Conservation (phyloP, 2,113 vertebrate species). For the Gorsachius goisagi region DNA sequence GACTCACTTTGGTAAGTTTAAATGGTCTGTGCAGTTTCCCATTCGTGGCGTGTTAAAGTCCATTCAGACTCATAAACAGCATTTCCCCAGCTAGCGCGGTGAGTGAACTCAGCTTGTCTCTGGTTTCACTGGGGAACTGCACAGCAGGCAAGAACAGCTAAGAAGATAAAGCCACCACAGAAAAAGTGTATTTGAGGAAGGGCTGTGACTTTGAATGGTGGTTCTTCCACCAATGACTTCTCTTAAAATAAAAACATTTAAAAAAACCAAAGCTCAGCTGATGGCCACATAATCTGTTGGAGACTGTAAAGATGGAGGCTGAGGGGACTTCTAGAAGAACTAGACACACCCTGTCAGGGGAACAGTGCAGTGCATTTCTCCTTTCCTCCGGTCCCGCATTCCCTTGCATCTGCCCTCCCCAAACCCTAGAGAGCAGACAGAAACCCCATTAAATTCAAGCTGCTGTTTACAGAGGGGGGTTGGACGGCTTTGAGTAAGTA, state of each 20-base stretch:
- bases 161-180: background rate
- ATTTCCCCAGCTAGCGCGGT: background rate
- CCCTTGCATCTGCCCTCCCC: background rate
- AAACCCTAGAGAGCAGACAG: background rate
- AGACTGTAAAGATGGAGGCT: background rate
- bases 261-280: background rate
- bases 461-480: background rate
- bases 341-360: background rate
- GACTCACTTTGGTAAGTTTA: background rate
- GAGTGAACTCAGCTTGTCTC: background rate
- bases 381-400: background rate
- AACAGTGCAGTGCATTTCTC: background rate
- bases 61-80: background rate
- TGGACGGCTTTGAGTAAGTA: background rate
- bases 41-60: background rate
- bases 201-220: background rate
- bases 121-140: background rate
- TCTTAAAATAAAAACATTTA: constrained; percentile 2
- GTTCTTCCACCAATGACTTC: background rate
- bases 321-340: background rate
- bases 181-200: background rate
- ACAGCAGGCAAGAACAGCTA: background rate
- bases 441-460: background rate
- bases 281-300: background rate
- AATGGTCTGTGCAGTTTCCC: background rate